These are phyloP conservation scores for Eucera pruinosa DNA, from an alignment of 2,888 invertebrate species.

Conservation along the genomic window DNA sequence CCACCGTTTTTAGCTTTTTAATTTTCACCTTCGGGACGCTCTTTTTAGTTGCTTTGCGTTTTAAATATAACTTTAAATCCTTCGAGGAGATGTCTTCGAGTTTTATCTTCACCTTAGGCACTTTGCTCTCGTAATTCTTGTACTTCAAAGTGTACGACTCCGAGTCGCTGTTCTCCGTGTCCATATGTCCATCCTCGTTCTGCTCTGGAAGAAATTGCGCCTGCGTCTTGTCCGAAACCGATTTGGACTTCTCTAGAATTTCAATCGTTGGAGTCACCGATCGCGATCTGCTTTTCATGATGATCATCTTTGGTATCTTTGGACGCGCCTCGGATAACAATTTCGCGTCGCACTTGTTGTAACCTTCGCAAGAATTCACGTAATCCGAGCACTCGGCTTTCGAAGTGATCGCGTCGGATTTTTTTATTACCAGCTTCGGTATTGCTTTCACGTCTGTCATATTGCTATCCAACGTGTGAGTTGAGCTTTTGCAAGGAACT, in stretches of 20 bases:
- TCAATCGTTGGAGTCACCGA: slow-evolving; percentile 80
- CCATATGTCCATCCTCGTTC: slow-evolving; percentile 36
- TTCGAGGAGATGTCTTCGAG: slow-evolving; percentile 64
- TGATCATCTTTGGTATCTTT: slow-evolving; percentile 83
- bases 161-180: slow-evolving; percentile 50
- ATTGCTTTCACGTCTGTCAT: slow-evolving; percentile 66
- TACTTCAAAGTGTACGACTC: slow-evolving; percentile 44
- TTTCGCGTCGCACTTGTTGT: slow-evolving; percentile 37
- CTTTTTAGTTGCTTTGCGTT: slow-evolving; percentile 62
- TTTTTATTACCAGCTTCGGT: slow-evolving; percentile 77
- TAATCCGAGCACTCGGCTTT: slow-evolving; percentile 37
- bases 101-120: slow-evolving; percentile 76
- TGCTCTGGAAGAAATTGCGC: slow-evolving; percentile 6
- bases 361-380: background rate
- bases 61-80: slow-evolving; percentile 46
- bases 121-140: slow-evolving; percentile 34
- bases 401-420: slow-evolving; percentile 70
- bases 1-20: slow-evolving; percentile 68
- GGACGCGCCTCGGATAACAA: slow-evolving; percentile 64
- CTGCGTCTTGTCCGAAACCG: slow-evolving; percentile 8
- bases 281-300: slow-evolving; percentile 79
- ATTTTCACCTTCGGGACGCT: slow-evolving; percentile 77
- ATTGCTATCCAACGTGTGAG: slow-evolving; percentile 15
- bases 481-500: background rate
- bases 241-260: slow-evolving; percentile 58